Evolutionary conservation across 2,113 vertebrate species (phyloP).

Genomic region (Aepyceros melampus): DNA sequence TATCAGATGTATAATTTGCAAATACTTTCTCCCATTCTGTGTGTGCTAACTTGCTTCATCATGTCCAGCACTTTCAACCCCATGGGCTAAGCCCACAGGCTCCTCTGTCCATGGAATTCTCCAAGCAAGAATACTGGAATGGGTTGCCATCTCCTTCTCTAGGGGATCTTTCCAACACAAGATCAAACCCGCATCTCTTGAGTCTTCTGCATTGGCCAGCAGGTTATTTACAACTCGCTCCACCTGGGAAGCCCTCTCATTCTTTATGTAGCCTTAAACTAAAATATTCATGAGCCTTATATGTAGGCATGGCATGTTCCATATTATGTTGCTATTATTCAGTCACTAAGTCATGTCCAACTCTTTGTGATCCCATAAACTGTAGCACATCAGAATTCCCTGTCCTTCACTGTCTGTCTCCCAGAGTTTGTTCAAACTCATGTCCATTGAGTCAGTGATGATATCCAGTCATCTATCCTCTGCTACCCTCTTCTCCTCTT

Average conservation of each 20-base stretch:
- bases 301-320: not conserved
- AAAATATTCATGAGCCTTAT: not conserved
- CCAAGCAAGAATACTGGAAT: not conserved
- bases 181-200: fast-evolving
- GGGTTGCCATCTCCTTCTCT: not conserved
- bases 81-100: not conserved
- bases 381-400: not conserved
- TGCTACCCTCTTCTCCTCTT: not conserved
- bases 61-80: not conserved
- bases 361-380: not conserved
- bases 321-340: not conserved
- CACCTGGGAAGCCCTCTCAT: not conserved
- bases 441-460: not conserved
- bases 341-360: not conserved
- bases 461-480: not conserved
- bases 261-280: not conserved
- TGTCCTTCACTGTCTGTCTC: not conserved
- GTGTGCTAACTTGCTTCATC: not conserved
- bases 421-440: not conserved
- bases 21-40: not conserved
- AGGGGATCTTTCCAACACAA: not conserved
- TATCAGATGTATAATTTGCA: not conserved
- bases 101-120: not conserved
- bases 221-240: not conserved
- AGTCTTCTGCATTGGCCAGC: not conserved